Base-by-base conservation (phyloP, 2,888 invertebrate species). In the Ditylenchus weischeri region DNA sequence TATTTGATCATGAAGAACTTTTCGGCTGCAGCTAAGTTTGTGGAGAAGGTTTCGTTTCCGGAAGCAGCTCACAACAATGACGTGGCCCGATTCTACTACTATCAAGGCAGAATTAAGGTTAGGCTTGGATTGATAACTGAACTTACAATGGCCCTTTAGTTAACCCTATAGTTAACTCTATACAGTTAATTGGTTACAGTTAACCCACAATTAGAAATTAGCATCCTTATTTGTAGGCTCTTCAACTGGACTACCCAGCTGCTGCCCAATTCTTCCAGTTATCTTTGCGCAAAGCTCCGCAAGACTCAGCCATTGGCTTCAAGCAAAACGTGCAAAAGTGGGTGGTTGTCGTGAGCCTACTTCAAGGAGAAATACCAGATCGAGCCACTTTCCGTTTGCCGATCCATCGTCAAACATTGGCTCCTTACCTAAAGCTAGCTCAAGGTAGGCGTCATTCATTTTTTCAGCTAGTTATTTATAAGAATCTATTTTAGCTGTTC, bases 51-150 rank as follows among this genome's bases (percentile, higher is more conserved):
- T 19, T 90, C 92, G 0, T 96, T 92, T 82, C 98, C 98, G 2
- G 96, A 96, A 85, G 89, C 90, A 75, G 95, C 94, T 0, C 93
- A 93, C 83, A 98, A 96, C 84, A 98, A 96, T 86, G 96, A 98
- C 84, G 94, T 94, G 92, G 96, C 98, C 6, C 88, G 98, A 83
- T 96, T 92, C 84, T 87, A 95, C 76, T 98, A 93, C 84, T 98
- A 98, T 84, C 87, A 95, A 82, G 87, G 96, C 11, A 89, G 95
- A 78, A 96, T 99, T 75, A 96, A 96, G 85, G 93, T 96, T 47
- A 93, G 95, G n/a, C 5, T 29, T 29, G 5, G 29, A 29, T 29
- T 5, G 29, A 29, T 29, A 29, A 29, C 29, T 29, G 29, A 29
- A 4, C 5, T 29, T 29, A 29, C 29, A 29, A 5, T 29, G 5